Conservation (phyloP, 2,797 vertebrate genomes). For the Allochrocebus solatus region DNA sequence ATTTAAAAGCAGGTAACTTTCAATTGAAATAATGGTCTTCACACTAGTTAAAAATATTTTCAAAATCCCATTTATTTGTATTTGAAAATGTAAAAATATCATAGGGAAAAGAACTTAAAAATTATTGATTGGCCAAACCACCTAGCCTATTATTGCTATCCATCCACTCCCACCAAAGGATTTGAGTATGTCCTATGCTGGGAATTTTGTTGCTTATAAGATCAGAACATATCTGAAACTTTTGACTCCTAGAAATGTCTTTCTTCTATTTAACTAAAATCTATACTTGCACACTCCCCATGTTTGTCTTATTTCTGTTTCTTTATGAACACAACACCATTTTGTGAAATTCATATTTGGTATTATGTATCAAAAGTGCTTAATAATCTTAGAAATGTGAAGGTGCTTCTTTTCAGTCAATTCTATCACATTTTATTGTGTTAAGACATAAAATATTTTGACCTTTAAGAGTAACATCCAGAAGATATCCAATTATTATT, state of each 20-base stretch:
- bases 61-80: not conserved
- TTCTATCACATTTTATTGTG: not conserved
- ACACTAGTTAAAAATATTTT: not conserved
- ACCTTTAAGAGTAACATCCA: not conserved
- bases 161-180: too few relatives aligned
- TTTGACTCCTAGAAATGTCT: not conserved
- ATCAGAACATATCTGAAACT: not conserved
- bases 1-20: not conserved
- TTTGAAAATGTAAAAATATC: not conserved
- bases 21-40: not conserved
- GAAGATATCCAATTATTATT: not conserved
- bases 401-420: not conserved
- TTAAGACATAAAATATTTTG: not conserved
- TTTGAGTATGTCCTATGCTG: not conserved
- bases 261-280: not conserved
- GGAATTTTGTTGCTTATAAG: not conserved
- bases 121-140: not conserved
- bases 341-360: not conserved
- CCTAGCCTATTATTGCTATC: rapidly evolving
- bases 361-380: not conserved
- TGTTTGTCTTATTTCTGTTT: not conserved
- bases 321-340: not conserved
- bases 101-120: not conserved
- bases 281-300: too few relatives aligned
- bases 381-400: not conserved